Evolutionary conservation across 2,797 vertebrate genomes (phyloP).

Genomic region (Oryzias dopingdopingensis): DNA sequence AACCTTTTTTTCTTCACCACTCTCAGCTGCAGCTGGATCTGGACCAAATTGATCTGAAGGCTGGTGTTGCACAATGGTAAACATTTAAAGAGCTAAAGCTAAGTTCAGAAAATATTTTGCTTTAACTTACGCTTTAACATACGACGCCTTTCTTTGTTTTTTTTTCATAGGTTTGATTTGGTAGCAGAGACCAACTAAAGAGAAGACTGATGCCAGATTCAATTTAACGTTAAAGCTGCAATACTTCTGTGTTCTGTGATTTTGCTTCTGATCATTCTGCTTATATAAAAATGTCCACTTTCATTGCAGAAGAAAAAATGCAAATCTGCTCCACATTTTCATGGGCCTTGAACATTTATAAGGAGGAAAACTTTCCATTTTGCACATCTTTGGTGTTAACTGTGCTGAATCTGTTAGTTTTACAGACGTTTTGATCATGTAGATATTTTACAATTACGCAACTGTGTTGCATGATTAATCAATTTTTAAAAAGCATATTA

Average conservation of each 20-base stretch:
- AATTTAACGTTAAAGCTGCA: conserved; percentile 38
- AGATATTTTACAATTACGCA: conserved; percentile 63
- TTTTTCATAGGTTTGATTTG: conserved; percentile 75
- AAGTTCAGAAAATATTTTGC: background rate
- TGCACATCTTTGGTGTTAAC: conserved; percentile 45
- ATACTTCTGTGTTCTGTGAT: conserved; percentile 63
- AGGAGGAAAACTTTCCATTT: conserved; percentile 39
- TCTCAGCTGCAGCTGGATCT: conserved; percentile 84
- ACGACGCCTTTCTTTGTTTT: conserved; percentile 8
- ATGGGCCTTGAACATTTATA: conserved; percentile 51
- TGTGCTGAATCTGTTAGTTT: conserved; percentile 35
- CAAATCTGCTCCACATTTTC: conserved; percentile 32
- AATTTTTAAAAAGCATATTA: conserved; percentile 51
- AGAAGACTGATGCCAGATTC: conserved; percentile 29
- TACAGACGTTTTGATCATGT: conserved; percentile 57
- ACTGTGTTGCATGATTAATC: conserved; percentile 56
- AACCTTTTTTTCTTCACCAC: conserved; percentile 2
- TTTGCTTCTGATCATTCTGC: conserved; percentile 60
- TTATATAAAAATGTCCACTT: conserved; percentile 49
- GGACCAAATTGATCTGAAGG: conserved; percentile 82
- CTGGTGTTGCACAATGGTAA: conserved; percentile 85
- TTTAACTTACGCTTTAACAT: background rate
- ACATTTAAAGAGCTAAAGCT: background rate
- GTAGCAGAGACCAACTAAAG: conserved; percentile 71
- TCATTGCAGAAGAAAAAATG: conserved; percentile 44